Conservation (phyloP, 2,113 vertebrate genomes). For the Cyphomyrus discorhynchus region DNA sequence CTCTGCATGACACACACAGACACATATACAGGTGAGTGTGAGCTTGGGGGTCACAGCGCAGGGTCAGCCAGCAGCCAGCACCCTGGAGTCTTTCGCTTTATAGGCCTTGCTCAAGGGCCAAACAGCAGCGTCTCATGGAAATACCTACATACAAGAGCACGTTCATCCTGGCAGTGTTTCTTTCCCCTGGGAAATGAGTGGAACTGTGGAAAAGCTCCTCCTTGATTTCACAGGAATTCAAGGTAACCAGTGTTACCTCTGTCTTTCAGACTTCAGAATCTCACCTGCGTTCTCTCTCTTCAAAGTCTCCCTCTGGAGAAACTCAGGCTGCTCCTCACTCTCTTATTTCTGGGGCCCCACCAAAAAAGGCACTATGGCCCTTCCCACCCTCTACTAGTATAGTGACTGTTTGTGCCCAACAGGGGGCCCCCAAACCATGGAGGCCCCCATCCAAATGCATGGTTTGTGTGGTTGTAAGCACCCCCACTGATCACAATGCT, state of each 20-base stretch:
- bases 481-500: neutral
- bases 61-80: neutral
- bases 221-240: neutral
- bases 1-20: neutral
- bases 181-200: neutral
- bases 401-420: neutral
- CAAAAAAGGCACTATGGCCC: neutral
- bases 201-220: neutral
- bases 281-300: neutral
- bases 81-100: neutral
- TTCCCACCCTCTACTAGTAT: neutral
- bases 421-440: neutral
- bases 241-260: neutral
- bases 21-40: neutral
- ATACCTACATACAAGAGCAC: neutral
- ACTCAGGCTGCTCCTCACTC: neutral
- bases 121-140: neutral
- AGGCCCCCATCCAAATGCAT: neutral
- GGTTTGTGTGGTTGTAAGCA: neutral
- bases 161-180: neutral
- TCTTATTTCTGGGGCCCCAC: neutral
- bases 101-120: neutral
- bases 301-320: neutral
- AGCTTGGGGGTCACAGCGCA: neutral
- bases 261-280: neutral